phyloP scores from a whole-genome alignment of 2,888 invertebrate species.

The Nymphalis urticae region DNA sequence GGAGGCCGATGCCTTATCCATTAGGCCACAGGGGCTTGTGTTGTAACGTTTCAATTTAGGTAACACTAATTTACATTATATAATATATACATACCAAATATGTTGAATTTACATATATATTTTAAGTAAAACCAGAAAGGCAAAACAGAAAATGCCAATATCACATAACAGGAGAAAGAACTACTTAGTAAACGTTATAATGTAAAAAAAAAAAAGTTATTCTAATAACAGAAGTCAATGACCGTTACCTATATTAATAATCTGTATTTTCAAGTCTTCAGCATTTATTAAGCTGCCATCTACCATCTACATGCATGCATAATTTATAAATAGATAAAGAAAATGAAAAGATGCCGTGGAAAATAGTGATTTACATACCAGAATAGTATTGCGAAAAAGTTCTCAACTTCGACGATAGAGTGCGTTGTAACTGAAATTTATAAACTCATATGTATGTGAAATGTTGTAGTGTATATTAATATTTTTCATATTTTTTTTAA shows the following conservation, averaged over 20 bases:
- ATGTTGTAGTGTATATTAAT: neutral
- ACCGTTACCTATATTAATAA: no score
- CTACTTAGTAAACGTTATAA: no score
- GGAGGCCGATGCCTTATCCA: constrained; percentile 90
- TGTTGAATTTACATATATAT: neutral
- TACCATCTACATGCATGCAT: neutral
- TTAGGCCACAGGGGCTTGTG: constrained; percentile 86
- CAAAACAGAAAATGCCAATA: no score
- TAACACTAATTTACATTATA: neutral
- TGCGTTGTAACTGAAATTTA: constrained; percentile 8
- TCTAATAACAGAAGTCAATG: no score
- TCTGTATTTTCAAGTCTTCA: no score
- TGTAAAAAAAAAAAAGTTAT: no score
- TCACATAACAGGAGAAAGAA: no score
- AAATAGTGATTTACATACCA: no score
- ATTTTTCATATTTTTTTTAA: neutral
- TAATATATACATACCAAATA: neutral
- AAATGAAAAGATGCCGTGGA: neutral
- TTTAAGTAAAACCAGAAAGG: no score
- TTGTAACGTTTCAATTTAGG: rapidly evolving
- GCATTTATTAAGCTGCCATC: neutral
- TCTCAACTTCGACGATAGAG: neutral
- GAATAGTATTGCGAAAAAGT: neutral
- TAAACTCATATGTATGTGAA: neutral
- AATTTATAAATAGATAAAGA: neutral